Conservation (phyloP, 2,797 vertebrate genomes). For the Otolemur crassicaudatus region DNA sequence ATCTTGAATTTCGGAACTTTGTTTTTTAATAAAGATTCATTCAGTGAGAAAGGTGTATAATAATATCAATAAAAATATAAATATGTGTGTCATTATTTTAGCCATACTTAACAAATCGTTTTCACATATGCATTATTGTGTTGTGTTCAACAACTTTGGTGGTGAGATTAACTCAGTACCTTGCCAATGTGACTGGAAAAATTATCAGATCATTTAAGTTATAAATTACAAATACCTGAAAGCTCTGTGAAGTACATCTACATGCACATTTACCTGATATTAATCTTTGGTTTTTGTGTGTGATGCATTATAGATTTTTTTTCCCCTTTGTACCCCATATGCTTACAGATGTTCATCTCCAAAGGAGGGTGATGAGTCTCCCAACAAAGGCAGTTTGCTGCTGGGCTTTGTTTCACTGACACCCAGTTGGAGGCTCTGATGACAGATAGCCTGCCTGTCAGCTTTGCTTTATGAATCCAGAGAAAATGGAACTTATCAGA, state of each 20-base stretch:
- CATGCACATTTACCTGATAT: constrained; percentile 27
- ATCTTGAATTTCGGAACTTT: not conserved
- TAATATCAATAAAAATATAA: not conserved
- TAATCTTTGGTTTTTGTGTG: constrained; percentile 39
- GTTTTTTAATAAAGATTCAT: not conserved
- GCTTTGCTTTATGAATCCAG: constrained; percentile 51
- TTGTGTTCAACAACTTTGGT: not conserved
- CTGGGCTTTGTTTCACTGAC: constrained; percentile 57
- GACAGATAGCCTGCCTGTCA: constrained; percentile 52
- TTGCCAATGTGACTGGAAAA: not conserved
- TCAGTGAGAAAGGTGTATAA: not conserved
- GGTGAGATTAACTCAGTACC: not conserved
- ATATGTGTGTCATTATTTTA: not conserved
- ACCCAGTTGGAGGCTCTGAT: constrained; percentile 47
- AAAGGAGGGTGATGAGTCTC: constrained; percentile 47
- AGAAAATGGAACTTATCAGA: constrained; percentile 68
- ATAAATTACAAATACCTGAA: constrained; percentile 27
- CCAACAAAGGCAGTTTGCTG: constrained; percentile 16
- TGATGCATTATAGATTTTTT: constrained; percentile 9
- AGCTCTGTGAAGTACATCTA: constrained; percentile 13
- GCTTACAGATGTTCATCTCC: constrained; percentile 64
- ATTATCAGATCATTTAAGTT: not conserved
- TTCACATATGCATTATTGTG: not conserved
- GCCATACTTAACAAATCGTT: not conserved
- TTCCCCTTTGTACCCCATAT: not conserved